These are phyloP conservation scores for Ictalurus punctatus DNA, from an alignment of 2,113 vertebrate genomes.

Conservation along the genomic window DNA sequence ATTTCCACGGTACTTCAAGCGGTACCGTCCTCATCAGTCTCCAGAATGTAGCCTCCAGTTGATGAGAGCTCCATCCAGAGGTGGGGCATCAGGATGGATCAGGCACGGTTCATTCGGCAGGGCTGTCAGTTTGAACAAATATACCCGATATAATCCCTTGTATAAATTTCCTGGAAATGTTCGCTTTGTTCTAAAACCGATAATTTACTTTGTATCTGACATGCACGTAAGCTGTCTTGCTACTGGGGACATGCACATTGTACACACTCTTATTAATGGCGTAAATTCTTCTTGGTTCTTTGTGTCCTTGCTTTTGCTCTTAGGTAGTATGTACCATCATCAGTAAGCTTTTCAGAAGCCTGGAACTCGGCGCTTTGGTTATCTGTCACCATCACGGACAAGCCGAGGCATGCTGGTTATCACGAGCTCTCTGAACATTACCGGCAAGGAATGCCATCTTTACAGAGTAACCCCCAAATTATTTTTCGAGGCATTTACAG, in stretches of 20 bases:
- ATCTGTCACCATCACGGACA: conserved; percentile 67
- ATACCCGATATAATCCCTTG: not conserved
- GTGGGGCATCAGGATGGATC: too few species aligned
- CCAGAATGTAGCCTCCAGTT: too few species aligned
- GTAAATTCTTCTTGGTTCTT: not conserved
- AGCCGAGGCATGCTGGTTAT: conserved; percentile 66
- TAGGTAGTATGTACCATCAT: conserved; percentile 17
- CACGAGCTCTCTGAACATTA: conserved; percentile 63
- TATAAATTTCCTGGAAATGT: not conserved
- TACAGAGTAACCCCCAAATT: conserved; percentile 63
- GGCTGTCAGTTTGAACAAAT: not conserved
- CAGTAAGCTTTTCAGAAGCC: conserved; percentile 48
- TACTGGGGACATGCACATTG: not conserved
- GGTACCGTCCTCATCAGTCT: too few species aligned
- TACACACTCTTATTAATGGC: not conserved
- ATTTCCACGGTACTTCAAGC: too few species aligned
- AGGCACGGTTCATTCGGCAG: not conserved
- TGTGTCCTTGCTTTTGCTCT: conserved; percentile 19
- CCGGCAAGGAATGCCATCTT: conserved; percentile 66
- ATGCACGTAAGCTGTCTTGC: not conserved
- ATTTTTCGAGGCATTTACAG: conserved; percentile 57
- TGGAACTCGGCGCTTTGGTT: conserved; percentile 53
- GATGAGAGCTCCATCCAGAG: too few species aligned
- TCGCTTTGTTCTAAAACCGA: not conserved
- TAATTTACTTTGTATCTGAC: not conserved